Conservation (phyloP, 2,888 invertebrate genomes). For the Eudasyphora cyanicolor region DNA sequence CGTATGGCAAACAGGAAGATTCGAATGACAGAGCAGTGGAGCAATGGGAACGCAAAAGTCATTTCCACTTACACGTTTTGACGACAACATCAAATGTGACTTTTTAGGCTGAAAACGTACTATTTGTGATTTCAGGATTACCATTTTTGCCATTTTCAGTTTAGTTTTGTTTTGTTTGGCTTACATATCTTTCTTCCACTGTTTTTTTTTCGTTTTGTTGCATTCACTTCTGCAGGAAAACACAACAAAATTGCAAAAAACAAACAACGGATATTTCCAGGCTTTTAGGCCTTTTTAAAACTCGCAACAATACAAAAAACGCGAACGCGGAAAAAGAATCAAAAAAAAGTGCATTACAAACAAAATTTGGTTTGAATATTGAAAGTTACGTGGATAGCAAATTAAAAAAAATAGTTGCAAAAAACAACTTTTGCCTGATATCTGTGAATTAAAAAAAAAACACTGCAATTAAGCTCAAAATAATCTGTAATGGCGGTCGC, state of each 20-base stretch:
- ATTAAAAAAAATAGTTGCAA: constrained; percentile 10
- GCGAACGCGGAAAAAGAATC: neutral
- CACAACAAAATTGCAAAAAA: neutral
- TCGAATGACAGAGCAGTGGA: constrained; percentile 12
- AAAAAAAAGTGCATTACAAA: constrained; percentile 29
- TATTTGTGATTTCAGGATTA: constrained; percentile 30
- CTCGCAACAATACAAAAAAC: no score
- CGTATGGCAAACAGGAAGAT: neutral
- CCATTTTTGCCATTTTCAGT: neutral
- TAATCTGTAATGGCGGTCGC: no score
- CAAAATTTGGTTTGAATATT: constrained; percentile 4
- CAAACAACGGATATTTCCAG: constrained; percentile 47
- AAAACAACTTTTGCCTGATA: no score
- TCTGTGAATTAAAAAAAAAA: no score
- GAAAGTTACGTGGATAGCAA: neutral
- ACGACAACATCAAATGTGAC: constrained; percentile 59
- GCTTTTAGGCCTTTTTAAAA: constrained; percentile 53
- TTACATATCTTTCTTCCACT: neutral
- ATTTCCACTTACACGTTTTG: constrained; percentile 52
- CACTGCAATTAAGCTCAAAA: no score
- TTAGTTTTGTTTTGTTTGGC: neutral
- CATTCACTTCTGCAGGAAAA: neutral
- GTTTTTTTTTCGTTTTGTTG: neutral
- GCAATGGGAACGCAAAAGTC: constrained; percentile 46
- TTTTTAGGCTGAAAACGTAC: constrained; percentile 53